phyloP scores from a whole-genome alignment of 2,113 vertebrate genomes.

The Ahaetulla prasina region DNA sequence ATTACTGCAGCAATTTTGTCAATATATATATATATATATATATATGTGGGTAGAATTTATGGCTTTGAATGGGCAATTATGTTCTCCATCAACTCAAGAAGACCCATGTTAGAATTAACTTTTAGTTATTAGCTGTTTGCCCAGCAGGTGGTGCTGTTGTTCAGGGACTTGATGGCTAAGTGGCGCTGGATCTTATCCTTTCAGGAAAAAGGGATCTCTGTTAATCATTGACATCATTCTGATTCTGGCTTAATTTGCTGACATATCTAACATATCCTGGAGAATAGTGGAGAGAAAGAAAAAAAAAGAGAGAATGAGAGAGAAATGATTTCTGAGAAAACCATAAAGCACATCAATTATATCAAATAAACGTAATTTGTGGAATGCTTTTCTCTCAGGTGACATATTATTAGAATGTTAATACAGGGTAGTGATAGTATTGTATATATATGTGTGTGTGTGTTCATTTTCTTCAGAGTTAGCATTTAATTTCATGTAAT shows the following conservation, averaged over 20 bases:
- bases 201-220: rapidly evolving
- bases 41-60: background rate
- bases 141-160: background rate
- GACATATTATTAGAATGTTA: background rate
- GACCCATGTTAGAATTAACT: background rate
- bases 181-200: background rate
- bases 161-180: background rate
- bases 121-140: rapidly evolving
- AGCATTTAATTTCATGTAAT: background rate
- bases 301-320: background rate
- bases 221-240: background rate
- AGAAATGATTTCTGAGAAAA: background rate
- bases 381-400: background rate
- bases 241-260: background rate
- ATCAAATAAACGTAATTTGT: background rate
- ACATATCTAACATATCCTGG: background rate
- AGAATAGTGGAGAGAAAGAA: background rate
- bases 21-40: too few species aligned
- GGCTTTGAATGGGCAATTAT: background rate
- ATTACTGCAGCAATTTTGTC: background rate
- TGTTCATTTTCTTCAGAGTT: background rate
- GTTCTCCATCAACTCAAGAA: background rate
- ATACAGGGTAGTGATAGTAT: too few species aligned
- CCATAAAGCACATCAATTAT: background rate
- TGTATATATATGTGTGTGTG: too few species aligned